Base-by-base conservation (phyloP, 2,797 vertebrate species). In the Menidia menidia region DNA sequence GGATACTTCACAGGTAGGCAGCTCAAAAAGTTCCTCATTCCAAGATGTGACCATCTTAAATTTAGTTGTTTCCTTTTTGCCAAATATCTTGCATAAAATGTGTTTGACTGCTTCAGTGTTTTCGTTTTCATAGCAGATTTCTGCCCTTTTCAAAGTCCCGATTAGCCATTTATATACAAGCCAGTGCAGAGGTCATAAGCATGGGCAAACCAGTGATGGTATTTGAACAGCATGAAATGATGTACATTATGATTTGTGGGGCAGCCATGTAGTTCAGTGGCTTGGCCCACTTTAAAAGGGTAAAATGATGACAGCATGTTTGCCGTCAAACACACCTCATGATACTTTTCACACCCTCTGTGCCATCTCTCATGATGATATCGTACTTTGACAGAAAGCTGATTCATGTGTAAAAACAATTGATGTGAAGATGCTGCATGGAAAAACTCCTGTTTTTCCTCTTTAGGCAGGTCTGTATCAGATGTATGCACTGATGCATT, bases 1-100 rank as follows among this genome's bases (percentile, higher is more conserved):
- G 35, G 3, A 2, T 15, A 25, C 7, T 43, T 25, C 6, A 31
- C 4, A 18, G n/a, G 13, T 3, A 43, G 33, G 12, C 48, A 25
- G 3, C 3, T 47, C 0, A 31, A 50, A 1, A 9, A 5, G 45
- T 84, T 82, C 56, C 64, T 78, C 25, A 14, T 82, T 68, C 19
- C 33, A 0, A 47, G 11, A 41, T 59, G 32, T 63, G 0, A 59
- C 25, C 25, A 25, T 19, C 19, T 44, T 1, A 39, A 32, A 14
- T 1, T 14, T 45, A 15, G 43, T 45, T 9, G 9, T 43, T 43
- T 43, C 42, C 42, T 16, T 45, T 45, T 43, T 16, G 14, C 4
- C 14, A 45, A 16, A 35, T 35, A 12, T 35, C 16, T 55, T 12
- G 4, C 6, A 12, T 35, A 15, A 54, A 32, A 15, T 3, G 2